A percentile compares a stretch with the other conserved stretches of the same genome.
These are phyloP conservation scores for Monopis laevigella DNA, from an alignment of 2,888 invertebrate species.

Conservation along the genomic window DNA sequence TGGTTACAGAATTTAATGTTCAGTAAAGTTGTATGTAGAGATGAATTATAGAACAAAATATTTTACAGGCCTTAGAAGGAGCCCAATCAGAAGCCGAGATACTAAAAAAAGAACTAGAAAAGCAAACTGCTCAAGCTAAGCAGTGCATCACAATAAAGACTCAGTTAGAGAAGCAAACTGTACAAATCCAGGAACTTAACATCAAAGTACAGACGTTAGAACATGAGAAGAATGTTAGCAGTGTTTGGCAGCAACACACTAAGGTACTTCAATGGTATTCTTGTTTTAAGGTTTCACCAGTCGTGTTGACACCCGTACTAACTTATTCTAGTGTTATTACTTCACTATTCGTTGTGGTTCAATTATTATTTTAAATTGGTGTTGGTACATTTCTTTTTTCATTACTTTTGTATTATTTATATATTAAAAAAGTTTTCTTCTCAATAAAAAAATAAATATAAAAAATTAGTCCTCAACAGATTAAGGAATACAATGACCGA, in stretches of 20 bases:
- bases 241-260: slow-evolving; percentile 59
- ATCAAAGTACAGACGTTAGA: slow-evolving; percentile 51
- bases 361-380: too few relatives aligned
- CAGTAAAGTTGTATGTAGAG: neutral
- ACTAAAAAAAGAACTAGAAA: slow-evolving; percentile 41
- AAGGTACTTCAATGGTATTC: too few relatives aligned
- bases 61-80: slow-evolving; percentile 52
- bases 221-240: slow-evolving; percentile 55
- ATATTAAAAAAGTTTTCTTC: too few relatives aligned
- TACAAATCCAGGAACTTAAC: slow-evolving; percentile 46
- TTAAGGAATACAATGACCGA: too few relatives aligned
- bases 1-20: neutral
- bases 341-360: too few relatives aligned
- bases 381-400: too few relatives aligned
- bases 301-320: too few relatives aligned
- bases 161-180: slow-evolving; percentile 50
- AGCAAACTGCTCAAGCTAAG: slow-evolving; percentile 42
- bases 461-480: too few relatives aligned
- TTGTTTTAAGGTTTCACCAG: too few relatives aligned
- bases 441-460: too few relatives aligned
- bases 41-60: neutral
- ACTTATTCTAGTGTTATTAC: too few relatives aligned
- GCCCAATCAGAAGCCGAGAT: slow-evolving; percentile 67
- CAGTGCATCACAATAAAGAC: slow-evolving; percentile 39
- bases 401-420: too few relatives aligned